These are phyloP conservation scores for Acrobasis repandana DNA, from an alignment of 2,888 invertebrate genomes.

Conservation along the genomic window DNA sequence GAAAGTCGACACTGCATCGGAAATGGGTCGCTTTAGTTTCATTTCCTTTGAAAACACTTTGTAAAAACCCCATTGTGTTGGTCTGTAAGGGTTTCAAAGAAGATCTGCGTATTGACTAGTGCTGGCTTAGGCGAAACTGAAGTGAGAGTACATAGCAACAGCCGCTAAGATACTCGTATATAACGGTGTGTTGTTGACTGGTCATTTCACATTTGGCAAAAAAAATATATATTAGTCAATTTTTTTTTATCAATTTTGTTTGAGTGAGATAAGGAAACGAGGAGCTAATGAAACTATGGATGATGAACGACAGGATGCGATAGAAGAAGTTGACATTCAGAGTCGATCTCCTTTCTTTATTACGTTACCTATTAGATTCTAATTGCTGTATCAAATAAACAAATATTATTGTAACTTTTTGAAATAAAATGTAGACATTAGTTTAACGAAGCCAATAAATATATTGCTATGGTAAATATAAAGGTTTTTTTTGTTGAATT, in stretches of 20 bases:
- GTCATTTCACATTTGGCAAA: constrained; percentile 1
- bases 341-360: no score
- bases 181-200: constrained; percentile 15
- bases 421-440: no score
- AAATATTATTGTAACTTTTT: no score
- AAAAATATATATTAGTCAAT: no score
- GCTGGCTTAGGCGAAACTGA: constrained; percentile 11
- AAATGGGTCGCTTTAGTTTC: constrained; percentile 18
- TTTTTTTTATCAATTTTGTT: no score
- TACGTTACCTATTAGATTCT: no score
- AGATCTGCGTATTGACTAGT: constrained; percentile 18
- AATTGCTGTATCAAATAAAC: no score
- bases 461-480: no score
- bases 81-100: constrained; percentile 15
- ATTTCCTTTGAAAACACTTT: constrained; percentile 15
- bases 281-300: neutral
- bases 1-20: constrained; percentile 12
- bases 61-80: constrained; percentile 19
- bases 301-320: neutral
- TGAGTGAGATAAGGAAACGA: neutral
- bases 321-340: no score
- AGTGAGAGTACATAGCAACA: constrained; percentile 21
- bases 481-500: no score
- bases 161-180: neutral
- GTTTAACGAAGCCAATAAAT: no score